A percentile compares a stretch with the other conserved stretches of the same genome.
Evolutionary conservation across 2,888 invertebrate genomes (phyloP).

Genomic region (Ceratothoa steindachneri): DNA sequence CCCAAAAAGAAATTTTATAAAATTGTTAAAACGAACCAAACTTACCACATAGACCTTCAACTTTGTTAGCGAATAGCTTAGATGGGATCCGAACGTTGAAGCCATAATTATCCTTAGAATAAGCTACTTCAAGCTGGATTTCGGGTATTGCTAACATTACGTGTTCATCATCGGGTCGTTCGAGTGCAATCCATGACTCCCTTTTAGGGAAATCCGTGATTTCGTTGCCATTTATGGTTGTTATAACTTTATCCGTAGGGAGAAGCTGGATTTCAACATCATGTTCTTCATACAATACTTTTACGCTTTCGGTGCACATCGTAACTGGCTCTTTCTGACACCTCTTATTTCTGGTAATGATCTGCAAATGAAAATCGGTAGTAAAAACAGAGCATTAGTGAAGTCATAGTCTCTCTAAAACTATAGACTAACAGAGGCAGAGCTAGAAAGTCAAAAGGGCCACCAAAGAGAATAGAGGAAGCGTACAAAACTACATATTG

Average conservation of each 20-base stretch:
- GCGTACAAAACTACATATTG: no score
- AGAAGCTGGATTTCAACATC: slow-evolving; percentile 55
- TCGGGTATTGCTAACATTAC: slow-evolving; percentile 59
- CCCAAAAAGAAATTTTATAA: neutral
- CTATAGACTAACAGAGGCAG: no score
- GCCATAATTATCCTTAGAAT: slow-evolving; percentile 55
- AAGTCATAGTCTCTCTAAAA: no score
- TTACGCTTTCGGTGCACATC: slow-evolving; percentile 67
- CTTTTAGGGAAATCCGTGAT: slow-evolving; percentile 30
- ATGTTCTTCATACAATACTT: slow-evolving; percentile 64
- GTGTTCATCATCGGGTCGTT: slow-evolving; percentile 35
- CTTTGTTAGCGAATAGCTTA: slow-evolving; percentile 64
- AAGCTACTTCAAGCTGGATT: slow-evolving; percentile 67
- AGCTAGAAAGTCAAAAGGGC: no score
- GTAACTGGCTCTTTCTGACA: slow-evolving; percentile 61
- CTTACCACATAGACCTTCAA: slow-evolving; percentile 77
- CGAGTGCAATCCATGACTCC: slow-evolving; percentile 26
- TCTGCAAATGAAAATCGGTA: slow-evolving; percentile 63
- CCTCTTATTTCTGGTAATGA: slow-evolving; percentile 62
- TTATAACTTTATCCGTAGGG: neutral
- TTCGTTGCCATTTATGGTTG: slow-evolving; percentile 19
- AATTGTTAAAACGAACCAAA: neutral
- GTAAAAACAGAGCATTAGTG: no score
- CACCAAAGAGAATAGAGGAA: no score
- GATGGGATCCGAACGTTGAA: slow-evolving; percentile 65